phyloP scores from a whole-genome alignment of 2,113 vertebrate genomes.

The Paradisaea rubra region DNA sequence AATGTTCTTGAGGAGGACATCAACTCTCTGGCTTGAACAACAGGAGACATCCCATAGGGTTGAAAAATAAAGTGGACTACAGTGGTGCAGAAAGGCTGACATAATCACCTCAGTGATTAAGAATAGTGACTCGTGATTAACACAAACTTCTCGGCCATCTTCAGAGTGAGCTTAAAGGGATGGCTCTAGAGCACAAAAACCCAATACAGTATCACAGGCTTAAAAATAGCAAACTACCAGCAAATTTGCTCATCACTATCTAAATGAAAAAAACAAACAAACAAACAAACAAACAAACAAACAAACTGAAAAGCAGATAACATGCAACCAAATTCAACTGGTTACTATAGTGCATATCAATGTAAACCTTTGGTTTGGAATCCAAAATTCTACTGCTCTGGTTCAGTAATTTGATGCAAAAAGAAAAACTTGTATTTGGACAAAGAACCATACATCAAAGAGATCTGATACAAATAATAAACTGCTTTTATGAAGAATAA shows the following conservation, averaged over 20 bases:
- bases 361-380: background rate
- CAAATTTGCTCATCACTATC: background rate
- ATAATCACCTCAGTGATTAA: background rate
- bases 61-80: background rate
- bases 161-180: background rate
- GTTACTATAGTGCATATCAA: background rate
- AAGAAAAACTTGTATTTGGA: background rate
- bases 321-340: background rate
- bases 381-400: background rate
- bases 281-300: too few species aligned
- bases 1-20: background rate
- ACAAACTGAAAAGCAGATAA: background rate
- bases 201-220: background rate
- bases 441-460: background rate
- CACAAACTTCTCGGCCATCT: background rate
- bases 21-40: background rate
- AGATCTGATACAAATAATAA: background rate
- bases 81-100: background rate
- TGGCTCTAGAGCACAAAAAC: background rate
- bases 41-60: background rate
- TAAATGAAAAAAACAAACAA: background rate
- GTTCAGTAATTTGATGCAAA: background rate
- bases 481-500: background rate
- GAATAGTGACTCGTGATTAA: background rate
- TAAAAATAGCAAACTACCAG: background rate